Evolutionary conservation across 1,140 invertebrate genomes (phyloP), one percentile per base, ranked within the genome.

Genomic region (Globodera rostochiensis): DNA sequence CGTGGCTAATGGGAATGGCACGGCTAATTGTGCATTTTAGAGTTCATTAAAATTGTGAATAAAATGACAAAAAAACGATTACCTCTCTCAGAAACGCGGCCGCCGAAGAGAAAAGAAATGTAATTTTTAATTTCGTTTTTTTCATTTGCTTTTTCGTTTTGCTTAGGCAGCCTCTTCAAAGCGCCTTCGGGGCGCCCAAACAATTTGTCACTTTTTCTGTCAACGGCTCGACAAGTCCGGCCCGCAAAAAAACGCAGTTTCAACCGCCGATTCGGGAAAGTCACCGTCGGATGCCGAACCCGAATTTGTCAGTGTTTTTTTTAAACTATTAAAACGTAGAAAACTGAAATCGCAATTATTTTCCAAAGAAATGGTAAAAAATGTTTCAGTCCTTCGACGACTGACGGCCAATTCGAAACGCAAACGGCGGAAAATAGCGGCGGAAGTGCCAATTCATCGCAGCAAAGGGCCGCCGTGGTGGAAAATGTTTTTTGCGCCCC

Each of bases 151-250:
- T 64, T 64, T 64, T 64, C 15, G 1, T 36, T 53, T 53, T 15
- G 9, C 1, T 64, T 64, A 64, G 57, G 57, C 57, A 21, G 1
- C 57, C 57, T 64, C 57, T 19, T 64, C 57, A 64, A 15, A 64
- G 5, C 0, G 13, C 0, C 13, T 64, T 64, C 57, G 57, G 57
- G 6, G 2, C 57, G 15, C 19, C 13, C 57, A 64, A 64, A 64
- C 69, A 71, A 47, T 71, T 71, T 45, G 25, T 71, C n/a, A 71
- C 69, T 13, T 71, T 71, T 47, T 45, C 69, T 47, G 69, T 45
- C 2, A 47, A 25, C 46, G 69, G 69, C n/a, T 71, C n/a, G 13
- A 45, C 69, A 71, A 71, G 11, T 7, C 69, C 69, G 6, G 69
- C 69, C 11, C 46, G 36, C 25, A 13, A 11, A 15, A 47, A 36